phyloP scores from a whole-genome alignment of 1,140 invertebrate genomes.

The Cyphomyrmex costatus region DNA sequence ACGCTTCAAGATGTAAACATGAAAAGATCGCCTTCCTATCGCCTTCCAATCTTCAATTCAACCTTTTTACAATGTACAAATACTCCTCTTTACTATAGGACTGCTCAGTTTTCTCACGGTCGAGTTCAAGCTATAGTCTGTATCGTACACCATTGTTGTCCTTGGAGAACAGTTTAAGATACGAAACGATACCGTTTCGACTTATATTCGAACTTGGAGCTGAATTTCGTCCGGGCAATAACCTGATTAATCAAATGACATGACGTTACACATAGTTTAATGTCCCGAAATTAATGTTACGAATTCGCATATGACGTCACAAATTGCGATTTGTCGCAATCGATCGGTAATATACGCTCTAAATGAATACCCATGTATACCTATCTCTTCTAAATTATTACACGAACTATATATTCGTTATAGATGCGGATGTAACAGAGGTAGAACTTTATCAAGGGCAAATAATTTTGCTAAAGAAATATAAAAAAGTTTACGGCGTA shows the following conservation, averaged over 20 bases:
- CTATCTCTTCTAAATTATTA: constrained; percentile 47
- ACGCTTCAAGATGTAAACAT: constrained; percentile 3
- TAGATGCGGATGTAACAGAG: background rate
- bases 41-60: constrained; percentile 8
- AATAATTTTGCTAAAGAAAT: constrained; percentile 16
- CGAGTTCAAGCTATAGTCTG: background rate
- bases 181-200: background rate
- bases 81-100: background rate
- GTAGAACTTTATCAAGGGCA: background rate
- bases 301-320: constrained; percentile 3
- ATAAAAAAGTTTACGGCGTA: background rate
- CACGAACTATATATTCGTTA: background rate
- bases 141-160: constrained; percentile 18
- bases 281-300: background rate
- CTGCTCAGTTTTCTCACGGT: constrained; percentile 15
- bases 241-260: background rate
- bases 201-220: constrained; percentile 7
- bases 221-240: background rate
- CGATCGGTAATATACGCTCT: constrained; percentile 4
- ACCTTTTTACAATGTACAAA: constrained; percentile 30
- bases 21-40: constrained; percentile 3
- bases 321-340: background rate
- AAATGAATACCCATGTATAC: background rate
- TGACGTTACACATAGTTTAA: background rate
- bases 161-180: constrained; percentile 14